phyloP scores from a whole-genome alignment of 35 echinoderm and acorn worm species.

The Heliocidaris tuberculata region DNA sequence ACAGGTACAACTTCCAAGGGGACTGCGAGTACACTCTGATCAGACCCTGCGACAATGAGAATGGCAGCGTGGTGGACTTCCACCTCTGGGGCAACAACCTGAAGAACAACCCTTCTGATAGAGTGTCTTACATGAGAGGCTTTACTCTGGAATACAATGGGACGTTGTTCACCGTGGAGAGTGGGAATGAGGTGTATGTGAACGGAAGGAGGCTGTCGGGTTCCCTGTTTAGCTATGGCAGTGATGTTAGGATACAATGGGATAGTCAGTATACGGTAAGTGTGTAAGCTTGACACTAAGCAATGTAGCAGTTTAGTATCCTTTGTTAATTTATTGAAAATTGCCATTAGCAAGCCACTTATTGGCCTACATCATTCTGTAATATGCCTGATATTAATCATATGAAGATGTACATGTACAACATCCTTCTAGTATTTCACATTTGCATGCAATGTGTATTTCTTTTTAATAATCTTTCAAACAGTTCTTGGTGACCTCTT shows the following conservation, averaged over 20 bases:
- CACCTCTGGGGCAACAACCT: constrained; percentile 45
- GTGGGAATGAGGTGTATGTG: constrained; percentile 33
- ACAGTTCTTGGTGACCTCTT: constrained; percentile 64
- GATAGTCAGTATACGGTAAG: constrained; percentile 53
- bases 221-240: constrained; percentile 32
- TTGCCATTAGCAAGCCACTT: no score
- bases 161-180: constrained; percentile 28
- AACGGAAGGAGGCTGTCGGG: constrained; percentile 39
- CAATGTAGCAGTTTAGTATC: not conserved
- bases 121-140: constrained; percentile 58
- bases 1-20: constrained; percentile 75
- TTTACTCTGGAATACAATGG: constrained; percentile 53
- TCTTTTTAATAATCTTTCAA: no score
- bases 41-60: constrained; percentile 48
- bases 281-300: not conserved
- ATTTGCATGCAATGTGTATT: no score
- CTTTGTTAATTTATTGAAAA: not conserved
- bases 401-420: no score
- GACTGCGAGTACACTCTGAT: constrained; percentile 76
- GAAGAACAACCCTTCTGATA: constrained; percentile 56
- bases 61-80: constrained; percentile 26
- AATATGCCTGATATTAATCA: no score
- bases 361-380: no score
- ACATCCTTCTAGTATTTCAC: no score
- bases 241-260: constrained; percentile 47